Evolutionary conservation across 64 coral and sea anemone genomes (phyloP).

Genomic region (Stichodactyla mertensii): DNA sequence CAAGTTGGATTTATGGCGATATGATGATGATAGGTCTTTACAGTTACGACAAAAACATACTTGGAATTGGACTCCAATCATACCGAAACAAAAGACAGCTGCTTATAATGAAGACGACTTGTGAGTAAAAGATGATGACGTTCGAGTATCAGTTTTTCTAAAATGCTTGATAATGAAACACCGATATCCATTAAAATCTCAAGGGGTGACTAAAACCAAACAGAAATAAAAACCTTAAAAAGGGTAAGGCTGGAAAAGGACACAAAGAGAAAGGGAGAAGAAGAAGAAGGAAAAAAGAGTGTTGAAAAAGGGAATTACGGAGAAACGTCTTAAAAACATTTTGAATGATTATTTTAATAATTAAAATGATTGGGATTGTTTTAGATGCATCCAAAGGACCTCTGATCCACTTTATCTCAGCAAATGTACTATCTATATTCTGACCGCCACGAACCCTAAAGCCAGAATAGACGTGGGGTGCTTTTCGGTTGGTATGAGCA

Average conservation of each 20-base stretch:
- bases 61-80: background rate
- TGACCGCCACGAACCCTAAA: background rate
- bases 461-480: background rate
- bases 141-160: too few species aligned
- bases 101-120: background rate
- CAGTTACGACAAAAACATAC: background rate
- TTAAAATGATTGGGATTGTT: background rate
- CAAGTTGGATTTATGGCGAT: background rate
- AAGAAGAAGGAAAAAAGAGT: too few species aligned
- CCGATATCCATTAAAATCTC: too few species aligned
- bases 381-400: background rate
- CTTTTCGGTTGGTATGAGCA: background rate
- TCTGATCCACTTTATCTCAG: background rate
- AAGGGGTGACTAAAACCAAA: too few species aligned
- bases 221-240: too few species aligned
- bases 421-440: background rate
- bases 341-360: background rate
- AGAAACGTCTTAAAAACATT: too few species aligned
- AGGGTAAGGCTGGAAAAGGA: too few species aligned
- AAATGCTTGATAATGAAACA: too few species aligned
- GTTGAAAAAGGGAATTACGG: too few species aligned
- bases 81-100: background rate
- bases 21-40: background rate
- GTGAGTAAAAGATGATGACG: background rate
- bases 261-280: too few species aligned